These are phyloP conservation scores for Botia kubotai DNA, from an alignment of 2,797 vertebrate species.

Conservation along the genomic window DNA sequence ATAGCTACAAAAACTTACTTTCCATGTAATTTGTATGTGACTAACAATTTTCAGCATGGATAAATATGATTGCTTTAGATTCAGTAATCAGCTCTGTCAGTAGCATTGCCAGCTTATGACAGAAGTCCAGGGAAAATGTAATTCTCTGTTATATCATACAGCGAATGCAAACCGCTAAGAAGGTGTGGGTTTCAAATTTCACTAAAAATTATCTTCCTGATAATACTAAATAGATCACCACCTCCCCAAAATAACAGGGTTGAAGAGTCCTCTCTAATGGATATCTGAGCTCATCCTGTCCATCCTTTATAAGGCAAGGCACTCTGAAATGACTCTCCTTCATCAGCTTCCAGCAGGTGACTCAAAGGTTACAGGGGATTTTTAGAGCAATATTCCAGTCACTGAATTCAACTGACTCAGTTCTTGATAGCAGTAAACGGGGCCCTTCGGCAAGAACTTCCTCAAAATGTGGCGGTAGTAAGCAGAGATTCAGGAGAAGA, in stretches of 20 bases:
- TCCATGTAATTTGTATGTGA: neutral
- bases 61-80: neutral
- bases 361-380: slow-evolving; percentile 36
- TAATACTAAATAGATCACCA: slow-evolving; percentile 45
- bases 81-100: neutral
- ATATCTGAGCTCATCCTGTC: slow-evolving; percentile 39
- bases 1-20: slow-evolving; percentile 6
- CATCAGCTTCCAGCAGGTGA: slow-evolving; percentile 41
- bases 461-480: slow-evolving; percentile 33
- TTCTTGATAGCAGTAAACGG: neutral
- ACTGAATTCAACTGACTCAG: slow-evolving; percentile 3
- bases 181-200: slow-evolving; percentile 40
- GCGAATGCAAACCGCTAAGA: slow-evolving; percentile 25
- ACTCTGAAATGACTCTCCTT: slow-evolving; percentile 39
- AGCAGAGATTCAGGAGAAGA: neutral
- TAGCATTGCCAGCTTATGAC: neutral
- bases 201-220: slow-evolving; percentile 43
- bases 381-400: slow-evolving; percentile 11
- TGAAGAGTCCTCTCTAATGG: slow-evolving; percentile 51
- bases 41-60: neutral
- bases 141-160: slow-evolving; percentile 40
- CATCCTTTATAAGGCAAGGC: slow-evolving; percentile 32
- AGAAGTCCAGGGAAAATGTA: slow-evolving; percentile 42
- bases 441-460: slow-evolving; percentile 23
- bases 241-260: slow-evolving; percentile 48